phyloP scores from a whole-genome alignment of 2,888 invertebrate genomes.

The Zygaena filipendulae region DNA sequence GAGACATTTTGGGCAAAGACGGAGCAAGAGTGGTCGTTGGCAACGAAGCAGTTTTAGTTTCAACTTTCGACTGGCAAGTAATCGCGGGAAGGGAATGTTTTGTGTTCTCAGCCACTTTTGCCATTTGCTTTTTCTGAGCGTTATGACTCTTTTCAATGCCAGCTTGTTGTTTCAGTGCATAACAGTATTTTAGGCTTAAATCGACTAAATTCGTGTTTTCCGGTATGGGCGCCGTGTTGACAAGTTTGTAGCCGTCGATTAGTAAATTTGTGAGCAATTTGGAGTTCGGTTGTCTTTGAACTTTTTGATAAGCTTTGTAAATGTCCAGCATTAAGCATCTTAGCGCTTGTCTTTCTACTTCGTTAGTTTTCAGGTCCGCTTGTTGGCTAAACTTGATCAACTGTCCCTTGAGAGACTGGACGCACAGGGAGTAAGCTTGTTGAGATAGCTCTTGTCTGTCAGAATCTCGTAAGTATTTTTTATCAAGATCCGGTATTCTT shows the following conservation, averaged over 20 bases:
- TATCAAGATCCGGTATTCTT: constrained; percentile 86
- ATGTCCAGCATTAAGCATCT: constrained; percentile 66
- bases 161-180: constrained; percentile 66
- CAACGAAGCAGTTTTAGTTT: constrained; percentile 23
- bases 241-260: constrained; percentile 76
- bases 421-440: constrained; percentile 79
- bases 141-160: constrained; percentile 43
- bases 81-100: constrained; percentile 22
- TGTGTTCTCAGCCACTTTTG: constrained; percentile 28
- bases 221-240: constrained; percentile 68
- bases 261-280: constrained; percentile 74
- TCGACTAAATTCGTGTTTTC: constrained; percentile 74
- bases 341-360: constrained; percentile 54
- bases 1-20: constrained; percentile 39
- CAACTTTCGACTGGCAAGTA: constrained; percentile 24
- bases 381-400: constrained; percentile 65
- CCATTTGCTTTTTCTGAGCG: constrained; percentile 41
- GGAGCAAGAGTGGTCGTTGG: constrained; percentile 18
- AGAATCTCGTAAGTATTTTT: constrained; percentile 87
- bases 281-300: constrained; percentile 69
- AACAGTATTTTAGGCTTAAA: constrained; percentile 76
- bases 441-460: constrained; percentile 85
- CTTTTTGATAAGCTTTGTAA: constrained; percentile 76
- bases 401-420: constrained; percentile 75
- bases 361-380: constrained; percentile 50